Conservation (phyloP, 2,113 vertebrate species). For the Antennarius striatus region DNA sequence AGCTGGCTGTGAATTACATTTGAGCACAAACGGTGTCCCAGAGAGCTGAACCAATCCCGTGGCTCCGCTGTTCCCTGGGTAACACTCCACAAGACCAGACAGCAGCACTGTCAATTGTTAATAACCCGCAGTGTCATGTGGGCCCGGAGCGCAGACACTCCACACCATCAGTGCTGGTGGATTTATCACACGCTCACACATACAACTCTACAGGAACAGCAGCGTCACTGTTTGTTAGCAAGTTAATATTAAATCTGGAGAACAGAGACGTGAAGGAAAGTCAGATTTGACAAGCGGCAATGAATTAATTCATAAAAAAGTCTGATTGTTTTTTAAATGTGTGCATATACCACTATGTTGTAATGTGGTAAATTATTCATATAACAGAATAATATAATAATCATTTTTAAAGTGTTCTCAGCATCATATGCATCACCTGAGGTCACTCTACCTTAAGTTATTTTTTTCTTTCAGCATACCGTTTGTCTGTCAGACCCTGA, state of each 20-base stretch:
- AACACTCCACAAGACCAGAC: slow-evolving; percentile 71
- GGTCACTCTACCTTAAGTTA: too few species aligned
- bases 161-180: slow-evolving; percentile 28
- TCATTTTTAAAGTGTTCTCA: too few species aligned
- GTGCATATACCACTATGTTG: too few species aligned
- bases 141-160: slow-evolving; percentile 48
- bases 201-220: not conserved
- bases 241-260: slow-evolving; percentile 7
- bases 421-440: too few species aligned
- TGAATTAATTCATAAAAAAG: too few species aligned
- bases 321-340: too few species aligned
- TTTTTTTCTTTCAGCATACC: too few species aligned
- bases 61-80: slow-evolving; percentile 69
- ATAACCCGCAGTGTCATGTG: slow-evolving; percentile 71
- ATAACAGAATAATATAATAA: too few species aligned
- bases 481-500: too few species aligned
- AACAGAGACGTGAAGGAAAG: not conserved
- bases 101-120: slow-evolving; percentile 74
- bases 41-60: slow-evolving; percentile 45
- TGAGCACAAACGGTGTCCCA: slow-evolving; percentile 53
- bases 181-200: slow-evolving; percentile 18
- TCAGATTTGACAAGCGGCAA: too few species aligned
- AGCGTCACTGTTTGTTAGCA: not conserved
- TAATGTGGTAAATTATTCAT: not conserved
- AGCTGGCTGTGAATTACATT: slow-evolving; percentile 58